Evolutionary conservation across 2,797 vertebrate genomes (phyloP), one percentile per base, ranked within the genome.

Genomic region (Paedocypris micromegethes): DNA sequence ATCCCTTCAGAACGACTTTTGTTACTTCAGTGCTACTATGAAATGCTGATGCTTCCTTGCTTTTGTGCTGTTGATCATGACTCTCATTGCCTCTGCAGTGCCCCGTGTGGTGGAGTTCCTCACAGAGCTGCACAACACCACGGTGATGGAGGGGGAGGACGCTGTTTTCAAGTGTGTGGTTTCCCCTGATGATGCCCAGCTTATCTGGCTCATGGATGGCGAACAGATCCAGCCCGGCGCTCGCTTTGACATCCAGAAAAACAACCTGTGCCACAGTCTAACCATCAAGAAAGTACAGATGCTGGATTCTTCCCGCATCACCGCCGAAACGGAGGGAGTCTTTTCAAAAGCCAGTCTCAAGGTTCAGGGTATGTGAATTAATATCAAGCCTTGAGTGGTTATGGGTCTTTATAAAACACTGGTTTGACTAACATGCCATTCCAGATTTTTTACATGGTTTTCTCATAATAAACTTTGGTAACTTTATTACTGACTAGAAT

Each of bases 41-140:
- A 23, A 23, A 23, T 23, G 23, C 23, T 23, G 23, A 23, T 23
- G 23, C 23, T 23, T 23, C 23, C 23, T 23, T 23, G 23, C 23
- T 23, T 23, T 23, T 23, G 23, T 23, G 23, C 23, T 23, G 23
- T 23, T 23, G 23, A 23, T 23, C 23, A 23, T 23, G 23, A 23
- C 23, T 23, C 23, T 23, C 1, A 23, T 23, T 23, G 23, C 23
- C 23, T 41, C 67, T 75, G 9, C 77, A 90, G 88, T 91, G 83
- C 91, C 91, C 56, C 91, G 95, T 4, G 90, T 91, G 55, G 92
- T 92, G 70, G 96, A 94, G 82, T 92, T 98, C 70, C 82, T 97
- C 56, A 92, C 87, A 0, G 94, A 95, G 77, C 90, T 98, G 65
- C 92, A 91, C 62, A 95, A 86, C 68, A 85, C 93, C 49, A 94